Conservation (phyloP, 2,888 invertebrate species). For the Drosophila ustulata region DNA sequence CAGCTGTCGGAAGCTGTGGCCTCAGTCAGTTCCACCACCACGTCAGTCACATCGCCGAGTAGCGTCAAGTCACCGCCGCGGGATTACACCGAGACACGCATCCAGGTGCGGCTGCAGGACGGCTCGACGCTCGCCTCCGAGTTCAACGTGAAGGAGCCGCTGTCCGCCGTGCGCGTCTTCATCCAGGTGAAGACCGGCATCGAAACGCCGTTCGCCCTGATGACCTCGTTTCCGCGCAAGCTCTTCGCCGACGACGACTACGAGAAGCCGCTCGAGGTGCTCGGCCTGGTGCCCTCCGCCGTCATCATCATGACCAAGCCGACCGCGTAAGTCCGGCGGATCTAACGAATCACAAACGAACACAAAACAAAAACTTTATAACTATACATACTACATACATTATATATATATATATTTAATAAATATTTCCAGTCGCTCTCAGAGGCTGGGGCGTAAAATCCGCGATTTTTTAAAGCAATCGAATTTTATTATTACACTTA, state of each 20-base stretch:
- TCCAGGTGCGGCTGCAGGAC: constrained; percentile 95
- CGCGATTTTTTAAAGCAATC: constrained; percentile 3
- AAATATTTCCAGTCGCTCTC: constrained; percentile 18
- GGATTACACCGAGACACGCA: constrained; percentile 86
- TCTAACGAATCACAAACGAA: constrained; percentile 27
- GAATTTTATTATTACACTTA: background rate
- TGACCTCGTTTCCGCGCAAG: constrained; percentile 95
- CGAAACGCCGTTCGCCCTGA: constrained; percentile 88
- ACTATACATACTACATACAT: constrained; percentile 18
- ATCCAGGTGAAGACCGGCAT: constrained; percentile 80
- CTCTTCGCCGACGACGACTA: constrained; percentile 94
- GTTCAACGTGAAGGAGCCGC: constrained; percentile 89
- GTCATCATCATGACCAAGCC: constrained; percentile 85
- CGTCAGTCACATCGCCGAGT: constrained; percentile 45
- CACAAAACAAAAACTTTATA: constrained; percentile 35
- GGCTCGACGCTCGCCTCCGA: constrained; percentile 90
- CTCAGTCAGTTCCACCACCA: constrained; percentile 65
- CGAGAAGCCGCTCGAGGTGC: constrained; percentile 92
- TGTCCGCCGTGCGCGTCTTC: constrained; percentile 86
- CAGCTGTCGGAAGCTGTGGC: constrained; percentile 79
- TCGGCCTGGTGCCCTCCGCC: constrained; percentile 94
- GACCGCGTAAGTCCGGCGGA: constrained; percentile 44
- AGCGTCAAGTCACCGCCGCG: constrained; percentile 53
- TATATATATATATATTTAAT: constrained; percentile 18
- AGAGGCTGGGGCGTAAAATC: constrained; percentile 7